A percentile compares a stretch with the other conserved stretches of the same genome.
Conservation (phyloP, 2,888 invertebrate genomes). For the Melieria crassipennis region DNA sequence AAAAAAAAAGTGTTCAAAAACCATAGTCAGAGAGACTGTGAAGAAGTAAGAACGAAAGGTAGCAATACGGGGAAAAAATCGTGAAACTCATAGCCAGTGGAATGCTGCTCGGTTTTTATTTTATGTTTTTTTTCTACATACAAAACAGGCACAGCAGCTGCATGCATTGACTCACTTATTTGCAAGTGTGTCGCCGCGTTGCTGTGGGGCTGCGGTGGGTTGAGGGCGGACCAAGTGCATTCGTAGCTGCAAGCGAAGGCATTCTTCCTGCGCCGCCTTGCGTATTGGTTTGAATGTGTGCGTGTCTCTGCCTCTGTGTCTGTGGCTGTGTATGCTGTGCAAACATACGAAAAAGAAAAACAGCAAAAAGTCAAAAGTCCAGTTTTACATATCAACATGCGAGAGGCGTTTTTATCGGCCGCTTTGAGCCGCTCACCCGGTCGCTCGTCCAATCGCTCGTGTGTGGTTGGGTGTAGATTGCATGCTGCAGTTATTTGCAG, state of each 20-base stretch:
- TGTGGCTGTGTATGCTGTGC: neutral
- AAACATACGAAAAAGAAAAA: neutral
- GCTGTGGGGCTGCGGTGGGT: too few relatives aligned
- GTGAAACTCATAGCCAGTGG: too few relatives aligned
- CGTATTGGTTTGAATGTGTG: neutral
- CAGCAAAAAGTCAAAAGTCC: constrained; percentile 1
- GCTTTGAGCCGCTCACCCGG: neutral
- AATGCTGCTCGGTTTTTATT: too few relatives aligned
- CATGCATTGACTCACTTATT: too few relatives aligned
- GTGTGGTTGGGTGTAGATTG: too few relatives aligned
- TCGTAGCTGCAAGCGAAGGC: neutral
- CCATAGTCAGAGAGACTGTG: neutral
- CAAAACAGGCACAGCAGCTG: too few relatives aligned
- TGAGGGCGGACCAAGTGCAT: neutral
- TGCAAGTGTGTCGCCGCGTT: too few relatives aligned
- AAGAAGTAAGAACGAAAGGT: neutral
- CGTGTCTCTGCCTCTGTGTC: neutral
- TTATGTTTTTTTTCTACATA: too few relatives aligned
- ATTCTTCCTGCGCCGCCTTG: neutral
- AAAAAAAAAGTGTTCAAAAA: neutral
- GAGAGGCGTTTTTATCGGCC: neutral
- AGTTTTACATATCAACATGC: neutral
- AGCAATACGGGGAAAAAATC: neutral
- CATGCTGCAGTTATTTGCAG: too few relatives aligned
- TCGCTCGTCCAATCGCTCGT: neutral